A percentile compares a stretch with the other conserved stretches of the same genome.
phyloP scores from a whole-genome alignment of 2,888 invertebrate species.

The Lasius fuliginosus region DNA sequence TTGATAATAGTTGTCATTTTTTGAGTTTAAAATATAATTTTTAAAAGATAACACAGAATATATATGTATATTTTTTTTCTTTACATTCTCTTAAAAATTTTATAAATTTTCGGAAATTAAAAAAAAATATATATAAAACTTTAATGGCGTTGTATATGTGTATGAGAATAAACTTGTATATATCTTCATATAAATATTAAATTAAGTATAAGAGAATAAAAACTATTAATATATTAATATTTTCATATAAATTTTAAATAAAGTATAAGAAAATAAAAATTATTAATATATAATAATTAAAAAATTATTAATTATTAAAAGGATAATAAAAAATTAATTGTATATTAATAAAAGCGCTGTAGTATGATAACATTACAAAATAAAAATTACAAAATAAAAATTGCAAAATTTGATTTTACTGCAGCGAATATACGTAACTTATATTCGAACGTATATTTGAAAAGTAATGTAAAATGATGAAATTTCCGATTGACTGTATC shows the following conservation, averaged over 20 bases:
- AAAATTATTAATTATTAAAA: no score
- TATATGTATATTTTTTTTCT: not conserved
- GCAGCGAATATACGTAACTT: not conserved
- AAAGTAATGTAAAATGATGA: constrained; percentile 28
- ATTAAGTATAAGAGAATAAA: not conserved
- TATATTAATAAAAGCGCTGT: constrained; percentile 11
- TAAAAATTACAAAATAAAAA: not conserved
- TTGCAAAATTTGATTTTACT: constrained; percentile 32
- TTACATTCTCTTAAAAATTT: no score
- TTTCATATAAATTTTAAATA: not conserved
- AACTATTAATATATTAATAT: not conserved
- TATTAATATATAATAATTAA: no score
- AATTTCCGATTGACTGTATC: constrained; percentile 18
- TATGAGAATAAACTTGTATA: not conserved
- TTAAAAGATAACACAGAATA: not conserved
- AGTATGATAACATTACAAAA: not conserved
- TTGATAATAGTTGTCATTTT: not conserved
- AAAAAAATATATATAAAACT: not conserved
- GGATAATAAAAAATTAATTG: no score
- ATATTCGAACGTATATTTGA: not conserved
- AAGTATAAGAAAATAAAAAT: no score
- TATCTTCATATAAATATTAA: not conserved
- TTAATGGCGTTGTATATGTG: not conserved
- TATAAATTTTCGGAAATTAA: not conserved
- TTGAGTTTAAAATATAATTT: not conserved